A percentile compares a stretch with the other conserved stretches of the same genome.
phyloP scores from a whole-genome alignment of 2,113 vertebrate species.

The Aspiorhynchus laticeps region DNA sequence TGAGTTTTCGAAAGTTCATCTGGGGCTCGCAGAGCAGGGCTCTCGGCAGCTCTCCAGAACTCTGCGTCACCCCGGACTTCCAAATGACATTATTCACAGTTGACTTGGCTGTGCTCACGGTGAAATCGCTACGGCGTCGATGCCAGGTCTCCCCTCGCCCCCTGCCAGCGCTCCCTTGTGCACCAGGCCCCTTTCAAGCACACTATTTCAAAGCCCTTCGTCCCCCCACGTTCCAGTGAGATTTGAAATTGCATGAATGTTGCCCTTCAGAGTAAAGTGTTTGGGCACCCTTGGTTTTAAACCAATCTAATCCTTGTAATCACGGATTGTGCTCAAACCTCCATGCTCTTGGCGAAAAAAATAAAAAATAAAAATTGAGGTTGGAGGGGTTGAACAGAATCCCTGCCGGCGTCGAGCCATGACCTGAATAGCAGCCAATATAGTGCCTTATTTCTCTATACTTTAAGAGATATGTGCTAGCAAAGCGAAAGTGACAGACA shows the following conservation, averaged over 20 bases:
- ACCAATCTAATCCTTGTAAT: constrained; percentile 73
- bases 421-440: constrained; percentile 72
- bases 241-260: constrained; percentile 61
- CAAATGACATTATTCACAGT: constrained; percentile 65
- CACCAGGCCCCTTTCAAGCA: constrained; percentile 10
- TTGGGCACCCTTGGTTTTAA: constrained; percentile 66
- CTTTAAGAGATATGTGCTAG: constrained; percentile 72
- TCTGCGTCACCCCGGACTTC: constrained; percentile 47
- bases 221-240: constrained; percentile 50
- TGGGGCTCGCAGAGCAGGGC: constrained; percentile 44
- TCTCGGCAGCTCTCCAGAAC: constrained; percentile 53
- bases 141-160: constrained; percentile 20
- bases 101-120: constrained; percentile 56
- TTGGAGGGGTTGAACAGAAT: constrained; percentile 52
- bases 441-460: constrained; percentile 72
- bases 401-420: constrained; percentile 62
- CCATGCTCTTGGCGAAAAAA: constrained; percentile 64
- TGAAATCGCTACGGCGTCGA: constrained; percentile 49
- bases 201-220: not conserved
- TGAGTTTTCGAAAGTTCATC: constrained; percentile 56
- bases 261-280: constrained; percentile 63
- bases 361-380: constrained; percentile 12
- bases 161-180: not conserved
- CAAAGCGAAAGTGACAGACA: constrained; percentile 76
- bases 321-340: constrained; percentile 69